Percentiles rank a stretch among this genome's conserved stretches.
phyloP scores from a whole-genome alignment of 2,888 invertebrate species.

The Mythimna albipuncta region DNA sequence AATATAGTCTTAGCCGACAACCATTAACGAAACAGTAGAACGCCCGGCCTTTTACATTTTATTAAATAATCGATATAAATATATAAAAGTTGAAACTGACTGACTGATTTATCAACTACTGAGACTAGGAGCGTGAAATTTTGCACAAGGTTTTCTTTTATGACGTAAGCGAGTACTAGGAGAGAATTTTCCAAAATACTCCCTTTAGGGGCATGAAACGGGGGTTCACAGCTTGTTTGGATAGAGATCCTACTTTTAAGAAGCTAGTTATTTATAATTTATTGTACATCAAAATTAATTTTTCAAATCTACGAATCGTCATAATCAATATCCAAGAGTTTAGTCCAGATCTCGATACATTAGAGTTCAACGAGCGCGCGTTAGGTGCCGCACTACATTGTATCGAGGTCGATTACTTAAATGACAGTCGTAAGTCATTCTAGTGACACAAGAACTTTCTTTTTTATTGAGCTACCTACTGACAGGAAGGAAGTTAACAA shows the following conservation, averaged over 20 bases:
- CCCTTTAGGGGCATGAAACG: too few relatives aligned
- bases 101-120: too few relatives aligned
- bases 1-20: constrained; percentile 44
- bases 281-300: too few relatives aligned
- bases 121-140: too few relatives aligned
- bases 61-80: neutral
- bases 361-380: constrained; percentile 63
- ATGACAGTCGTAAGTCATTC: constrained; percentile 53
- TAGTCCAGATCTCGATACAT: constrained; percentile 46
- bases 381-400: constrained; percentile 21
- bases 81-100: too few relatives aligned
- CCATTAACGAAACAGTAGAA: constrained; percentile 28
- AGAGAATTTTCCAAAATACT: too few relatives aligned
- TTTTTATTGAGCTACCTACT: constrained; percentile 31
- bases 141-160: too few relatives aligned
- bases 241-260: too few relatives aligned
- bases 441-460: constrained; percentile 57
- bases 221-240: too few relatives aligned
- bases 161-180: too few relatives aligned
- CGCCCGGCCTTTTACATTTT: neutral
- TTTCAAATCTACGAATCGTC: too few relatives aligned
- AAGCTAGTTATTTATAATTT: constrained; percentile 9
- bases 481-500: constrained; percentile 32
- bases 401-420: constrained; percentile 58
- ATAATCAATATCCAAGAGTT: constrained; percentile 4